phyloP scores from a whole-genome alignment of 2,888 invertebrate genomes.

The Melieria picta region DNA sequence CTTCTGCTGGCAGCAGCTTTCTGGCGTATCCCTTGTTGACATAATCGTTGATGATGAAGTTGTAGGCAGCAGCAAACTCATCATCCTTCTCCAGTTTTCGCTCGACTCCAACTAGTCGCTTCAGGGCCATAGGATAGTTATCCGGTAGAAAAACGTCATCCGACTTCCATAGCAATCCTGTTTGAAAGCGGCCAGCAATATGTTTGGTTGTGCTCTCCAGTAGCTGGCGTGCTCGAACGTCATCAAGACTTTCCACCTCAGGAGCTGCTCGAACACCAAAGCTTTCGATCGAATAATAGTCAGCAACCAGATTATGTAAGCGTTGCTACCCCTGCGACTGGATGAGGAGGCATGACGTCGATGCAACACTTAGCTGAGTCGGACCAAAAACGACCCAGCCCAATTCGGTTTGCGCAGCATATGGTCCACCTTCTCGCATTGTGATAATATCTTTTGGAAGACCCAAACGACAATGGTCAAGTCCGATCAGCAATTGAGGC shows the following conservation, averaged over 20 bases:
- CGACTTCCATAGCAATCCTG: slow-evolving; percentile 33
- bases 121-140: slow-evolving; percentile 33
- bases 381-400: slow-evolving; percentile 39
- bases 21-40: background rate
- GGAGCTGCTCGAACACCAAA: slow-evolving; percentile 28
- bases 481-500: background rate
- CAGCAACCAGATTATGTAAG: slow-evolving; percentile 20
- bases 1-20: background rate
- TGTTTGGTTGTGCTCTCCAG: slow-evolving; percentile 3
- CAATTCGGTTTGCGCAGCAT: slow-evolving; percentile 38
- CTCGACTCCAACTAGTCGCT: slow-evolving; percentile 25
- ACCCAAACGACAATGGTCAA: slow-evolving; percentile 4
- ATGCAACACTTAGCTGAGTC: background rate
- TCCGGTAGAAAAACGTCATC: slow-evolving; percentile 20
- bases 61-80: slow-evolving; percentile 17
- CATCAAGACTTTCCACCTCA: slow-evolving; percentile 13
- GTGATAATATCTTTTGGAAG: background rate
- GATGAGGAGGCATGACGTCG: slow-evolving; percentile 22
- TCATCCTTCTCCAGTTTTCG: slow-evolving; percentile 18
- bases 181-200: slow-evolving; percentile 35
- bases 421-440: slow-evolving; percentile 27
- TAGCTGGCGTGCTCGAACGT: slow-evolving; percentile 19
- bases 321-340: background rate
- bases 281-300: slow-evolving; percentile 27
- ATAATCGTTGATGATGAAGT: background rate